phyloP scores from a whole-genome alignment of 2,797 vertebrate genomes.

The Denticeps clupeoides region DNA sequence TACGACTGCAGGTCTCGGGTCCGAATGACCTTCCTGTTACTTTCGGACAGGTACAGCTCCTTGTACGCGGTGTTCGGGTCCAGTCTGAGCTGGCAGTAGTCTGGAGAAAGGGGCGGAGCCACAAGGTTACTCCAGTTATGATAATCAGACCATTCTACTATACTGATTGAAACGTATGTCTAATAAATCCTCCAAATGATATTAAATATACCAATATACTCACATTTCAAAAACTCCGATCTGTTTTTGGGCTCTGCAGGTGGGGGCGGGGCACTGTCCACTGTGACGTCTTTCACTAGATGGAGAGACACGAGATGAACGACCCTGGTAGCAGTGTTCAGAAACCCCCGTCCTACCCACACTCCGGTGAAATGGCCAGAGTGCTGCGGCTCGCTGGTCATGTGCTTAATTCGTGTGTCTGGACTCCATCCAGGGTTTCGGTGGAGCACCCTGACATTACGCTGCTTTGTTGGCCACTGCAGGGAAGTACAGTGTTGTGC shows the following conservation, averaged over 20 bases:
- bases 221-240: constrained; percentile 63
- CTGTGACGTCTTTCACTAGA: constrained; percentile 54
- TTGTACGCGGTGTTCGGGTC: constrained; percentile 61
- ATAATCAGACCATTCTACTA: not conserved
- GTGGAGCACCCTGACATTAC: no score
- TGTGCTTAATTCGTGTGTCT: no score
- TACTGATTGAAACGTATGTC: no score
- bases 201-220: constrained; percentile 24
- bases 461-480: no score
- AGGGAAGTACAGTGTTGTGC: not conserved
- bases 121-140: not conserved
- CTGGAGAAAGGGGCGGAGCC: constrained; percentile 27
- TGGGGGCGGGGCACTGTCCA: constrained; percentile 48
- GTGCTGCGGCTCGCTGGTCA: no score
- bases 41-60: constrained; percentile 63
- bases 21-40: constrained; percentile 59
- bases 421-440: no score
- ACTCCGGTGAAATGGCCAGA: no score
- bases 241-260: constrained; percentile 54
- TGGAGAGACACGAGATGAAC: not conserved
- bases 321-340: not conserved
- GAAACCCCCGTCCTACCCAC: no score
- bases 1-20: constrained; percentile 65
- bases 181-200: no score
- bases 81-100: constrained; percentile 63